Percentiles rank a stretch among this genome's conserved stretches.
Conservation (phyloP, 2,113 vertebrate species). For the Dicrurus megarhynchus region DNA sequence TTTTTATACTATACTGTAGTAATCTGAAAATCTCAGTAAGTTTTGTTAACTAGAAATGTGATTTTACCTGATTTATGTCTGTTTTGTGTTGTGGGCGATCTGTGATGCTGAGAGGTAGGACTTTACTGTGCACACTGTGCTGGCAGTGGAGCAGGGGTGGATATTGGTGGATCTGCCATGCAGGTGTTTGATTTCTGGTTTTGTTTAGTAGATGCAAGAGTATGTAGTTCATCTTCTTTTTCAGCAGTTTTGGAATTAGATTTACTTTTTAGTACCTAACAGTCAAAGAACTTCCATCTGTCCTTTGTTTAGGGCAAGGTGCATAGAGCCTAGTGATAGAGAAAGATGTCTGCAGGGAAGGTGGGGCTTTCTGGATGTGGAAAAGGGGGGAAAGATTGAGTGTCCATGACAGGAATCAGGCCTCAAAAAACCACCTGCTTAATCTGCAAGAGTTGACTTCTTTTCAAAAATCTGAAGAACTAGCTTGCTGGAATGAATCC, state of each 20-base stretch:
- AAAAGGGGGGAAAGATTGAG: neutral
- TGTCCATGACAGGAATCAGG: neutral
- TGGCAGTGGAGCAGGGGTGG: neutral
- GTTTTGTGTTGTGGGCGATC: neutral
- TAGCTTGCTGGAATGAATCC: neutral
- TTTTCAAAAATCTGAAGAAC: neutral
- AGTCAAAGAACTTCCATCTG: neutral
- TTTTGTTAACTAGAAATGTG: neutral
- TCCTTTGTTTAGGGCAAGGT: neutral
- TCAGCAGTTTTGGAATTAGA: neutral
- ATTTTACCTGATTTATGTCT: neutral
- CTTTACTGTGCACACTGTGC: accelerated
- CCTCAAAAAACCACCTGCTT: neutral
- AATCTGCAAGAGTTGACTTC: neutral
- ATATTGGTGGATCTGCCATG: neutral
- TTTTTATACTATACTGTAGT: neutral
- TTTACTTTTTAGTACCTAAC: neutral
- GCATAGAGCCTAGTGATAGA: neutral
- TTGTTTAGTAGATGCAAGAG: neutral
- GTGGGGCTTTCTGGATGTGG: neutral
- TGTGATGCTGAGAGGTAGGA: neutral
- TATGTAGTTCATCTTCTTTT: neutral
- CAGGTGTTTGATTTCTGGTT: neutral
- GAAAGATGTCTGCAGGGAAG: neutral
- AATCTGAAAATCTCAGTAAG: neutral